Evolutionary conservation across 2,113 vertebrate species (phyloP), one percentile per base, ranked within the genome.

Genomic region (Athene cunicularia): DNA sequence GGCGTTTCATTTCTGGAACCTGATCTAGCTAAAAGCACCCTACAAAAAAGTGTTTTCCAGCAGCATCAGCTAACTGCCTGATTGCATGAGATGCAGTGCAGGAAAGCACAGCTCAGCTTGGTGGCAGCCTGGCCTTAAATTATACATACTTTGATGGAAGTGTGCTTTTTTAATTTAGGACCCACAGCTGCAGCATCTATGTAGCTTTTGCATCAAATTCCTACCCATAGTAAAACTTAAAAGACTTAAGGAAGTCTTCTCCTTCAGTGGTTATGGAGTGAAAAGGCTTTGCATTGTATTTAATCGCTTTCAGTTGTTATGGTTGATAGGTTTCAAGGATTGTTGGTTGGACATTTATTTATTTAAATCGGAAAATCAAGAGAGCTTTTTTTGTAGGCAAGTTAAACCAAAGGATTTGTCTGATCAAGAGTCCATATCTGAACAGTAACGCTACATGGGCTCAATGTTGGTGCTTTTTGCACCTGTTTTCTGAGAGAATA

Each of bases 291-390:
- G 3, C 12, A 4, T 32, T 14, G 7, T 71, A 22, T 85, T 90
- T 49, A 24, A 45, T 58, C 28, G 75, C 73, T 39, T 45, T 39
- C 8, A 18, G 41, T 49, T 75, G 66, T 43, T 84, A 47, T 0
- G 32, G 50, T 20, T 74, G 77, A 58, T 23, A 58, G 33, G 20
- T 88, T 86, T 85, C 23, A 39, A n/a, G 53, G 52, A 39, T 50
- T 85, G 39, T 20, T 72, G 32, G 24, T n/a, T 83, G 45, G 30
- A 18, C 16, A 3, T 75, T 67, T 52, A 39, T 49, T 77, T 94
- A 35, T 22, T 87, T 79, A n/a, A 41, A 59, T 56, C 72, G 49
- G 70, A 95, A 90, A 92, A 80, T 88, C 17, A 27, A 67, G 77
- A 41, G 90, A 86, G 33, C 9, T 50, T 86, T 53, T 91, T n/a